Base-by-base conservation (phyloP, 2,888 invertebrate genomes). In the Gerris lacustris region DNA sequence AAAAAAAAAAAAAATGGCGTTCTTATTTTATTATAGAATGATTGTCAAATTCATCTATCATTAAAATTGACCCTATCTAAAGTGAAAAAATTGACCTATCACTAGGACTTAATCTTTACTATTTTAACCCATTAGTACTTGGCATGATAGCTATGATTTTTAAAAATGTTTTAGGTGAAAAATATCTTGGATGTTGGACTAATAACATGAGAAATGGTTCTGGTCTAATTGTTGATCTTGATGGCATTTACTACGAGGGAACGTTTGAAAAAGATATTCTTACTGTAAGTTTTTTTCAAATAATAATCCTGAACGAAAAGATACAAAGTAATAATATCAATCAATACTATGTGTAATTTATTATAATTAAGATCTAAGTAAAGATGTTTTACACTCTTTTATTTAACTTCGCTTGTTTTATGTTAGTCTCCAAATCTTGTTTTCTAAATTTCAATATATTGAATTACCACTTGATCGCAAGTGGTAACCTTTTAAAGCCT, bases 241-340 rank as follows among this genome's bases (percentile, higher is more conserved):
- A 93, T 79, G 94, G 94, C 0, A 89, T 92, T 79, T 95, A 94
- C 80, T 94, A 94, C 77, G 94, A 94, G 82, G 95, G 95, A 15
- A 85, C 86, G 73, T 95, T 94, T 79, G 86, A 86, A 77, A 88
- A 90, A 78, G 90, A 91, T 79, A 85, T 89, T 75, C 82, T 95
- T 73, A 87, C 86, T 78, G 91, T 91, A 79, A 83, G 84, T 78
- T 72, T 55, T 9, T 15, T 55, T 31, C 31, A 2, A 31, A 31
- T 31, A 15, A 31, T 31, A 31, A 31, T 2, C 31, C 4, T 31
- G 4, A 31, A 31, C 31, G 31, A 31, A 31, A 31, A 4, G 31
- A n/a, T 62, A 62, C 62, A 62, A n/a, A n/a, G n/a, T n/a, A 62
- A 5, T 62, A 62, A 62, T 62, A 62, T 62, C n/a, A n/a, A 4